Conservation (phyloP, 35 echinoderm and acorn worm genomes). For the Hemicentrotus pulcherrimus region DNA sequence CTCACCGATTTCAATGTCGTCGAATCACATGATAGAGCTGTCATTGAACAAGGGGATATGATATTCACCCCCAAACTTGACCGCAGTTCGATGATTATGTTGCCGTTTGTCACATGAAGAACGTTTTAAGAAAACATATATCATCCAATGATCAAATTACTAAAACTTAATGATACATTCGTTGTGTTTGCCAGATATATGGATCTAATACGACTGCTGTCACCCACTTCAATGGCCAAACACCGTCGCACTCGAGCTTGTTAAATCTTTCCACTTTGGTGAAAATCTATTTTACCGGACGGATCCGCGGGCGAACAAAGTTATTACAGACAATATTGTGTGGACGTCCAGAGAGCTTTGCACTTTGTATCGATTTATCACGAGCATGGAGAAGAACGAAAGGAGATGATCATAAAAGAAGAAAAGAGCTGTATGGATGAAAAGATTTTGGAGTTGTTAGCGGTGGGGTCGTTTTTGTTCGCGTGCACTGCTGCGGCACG, state of each 20-base stretch:
- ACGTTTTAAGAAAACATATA: neutral
- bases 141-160: neutral
- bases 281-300: neutral
- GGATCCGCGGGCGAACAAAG: neutral
- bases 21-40: neutral
- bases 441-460: slow-evolving; percentile 5
- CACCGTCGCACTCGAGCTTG: neutral
- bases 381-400: neutral
- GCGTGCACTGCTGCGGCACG: neutral
- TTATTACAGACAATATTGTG: neutral
- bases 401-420: neutral
- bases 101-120: too few relatives aligned
- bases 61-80: neutral
- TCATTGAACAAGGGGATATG: neutral
- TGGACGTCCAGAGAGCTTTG: neutral
- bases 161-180: neutral
- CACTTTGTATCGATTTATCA: slow-evolving; percentile 13
- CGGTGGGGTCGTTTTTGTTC: neutral
- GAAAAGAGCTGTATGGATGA: slow-evolving; percentile 3
- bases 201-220: neutral
- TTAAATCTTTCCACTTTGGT: neutral
- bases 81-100: neutral
- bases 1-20: neutral
- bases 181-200: neutral
- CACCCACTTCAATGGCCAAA: neutral